Conservation (phyloP, 2,113 vertebrate species). For the Colinus virginianus region DNA sequence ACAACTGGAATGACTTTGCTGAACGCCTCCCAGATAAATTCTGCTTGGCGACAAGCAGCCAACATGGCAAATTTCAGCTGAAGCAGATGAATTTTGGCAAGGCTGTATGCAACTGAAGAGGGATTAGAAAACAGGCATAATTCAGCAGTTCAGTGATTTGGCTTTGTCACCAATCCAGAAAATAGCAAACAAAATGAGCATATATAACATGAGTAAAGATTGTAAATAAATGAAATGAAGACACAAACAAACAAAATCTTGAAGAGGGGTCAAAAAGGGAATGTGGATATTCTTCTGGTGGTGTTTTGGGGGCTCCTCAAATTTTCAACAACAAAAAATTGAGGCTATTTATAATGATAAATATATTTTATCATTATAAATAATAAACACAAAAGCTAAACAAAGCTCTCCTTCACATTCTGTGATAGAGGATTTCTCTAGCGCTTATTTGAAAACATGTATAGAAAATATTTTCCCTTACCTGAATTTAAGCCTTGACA, state of each 20-base stretch:
- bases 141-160: constrained; percentile 28
- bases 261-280: background rate
- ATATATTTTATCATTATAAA: too few species aligned
- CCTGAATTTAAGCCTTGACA: background rate
- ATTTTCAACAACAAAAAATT: background rate
- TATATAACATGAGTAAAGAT: background rate
- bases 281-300: background rate
- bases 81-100: constrained; percentile 51
- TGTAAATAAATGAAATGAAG: background rate
- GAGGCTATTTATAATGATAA: background rate
- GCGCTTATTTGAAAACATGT: background rate
- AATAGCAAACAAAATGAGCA: background rate
- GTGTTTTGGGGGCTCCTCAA: background rate
- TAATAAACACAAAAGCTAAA: background rate
- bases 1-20: constrained; percentile 38
- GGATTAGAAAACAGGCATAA: constrained; percentile 5
- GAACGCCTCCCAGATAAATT: constrained; percentile 39
- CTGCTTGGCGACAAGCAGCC: constrained; percentile 30
- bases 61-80: constrained; percentile 31
- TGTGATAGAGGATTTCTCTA: background rate
- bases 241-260: background rate
- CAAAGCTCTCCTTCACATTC: background rate
- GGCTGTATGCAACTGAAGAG: constrained; percentile 2
- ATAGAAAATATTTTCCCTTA: background rate
- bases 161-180: background rate